Percentiles rank a stretch among this genome's conserved stretches.
These are phyloP conservation scores for Morpho deidamia DNA, from an alignment of 2,888 invertebrate species.

Conservation along the genomic window DNA sequence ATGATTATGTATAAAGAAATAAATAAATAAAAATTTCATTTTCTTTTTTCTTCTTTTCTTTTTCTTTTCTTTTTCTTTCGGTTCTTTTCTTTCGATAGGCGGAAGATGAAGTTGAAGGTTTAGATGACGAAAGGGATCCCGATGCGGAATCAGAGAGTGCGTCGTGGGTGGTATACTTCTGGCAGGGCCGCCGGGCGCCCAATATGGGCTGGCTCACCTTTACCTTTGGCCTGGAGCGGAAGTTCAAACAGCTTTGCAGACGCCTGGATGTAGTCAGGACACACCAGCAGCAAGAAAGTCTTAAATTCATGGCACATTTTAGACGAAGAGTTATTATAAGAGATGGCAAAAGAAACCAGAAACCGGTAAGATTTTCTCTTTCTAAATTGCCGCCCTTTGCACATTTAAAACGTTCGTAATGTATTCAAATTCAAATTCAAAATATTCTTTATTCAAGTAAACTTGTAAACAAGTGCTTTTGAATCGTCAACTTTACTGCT, in stretches of 20 bases:
- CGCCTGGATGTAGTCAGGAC: conserved; percentile 92
- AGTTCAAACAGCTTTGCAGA: conserved; percentile 65
- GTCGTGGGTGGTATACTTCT: conserved; percentile 98
- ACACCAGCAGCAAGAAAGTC: conserved; percentile 98
- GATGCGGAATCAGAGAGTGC: conserved; percentile 77
- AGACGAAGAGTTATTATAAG: conserved; percentile 94
- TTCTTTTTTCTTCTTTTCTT: no score
- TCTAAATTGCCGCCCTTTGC: no score
- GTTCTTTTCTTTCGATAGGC: conserved; percentile 34
- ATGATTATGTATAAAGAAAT: no score
- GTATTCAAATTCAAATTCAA: no score
- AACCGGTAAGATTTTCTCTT: conserved; percentile 39
- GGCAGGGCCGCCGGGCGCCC: conserved; percentile 98
- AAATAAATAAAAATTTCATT: no score
- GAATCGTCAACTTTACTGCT: no score
- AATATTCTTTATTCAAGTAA: no score
- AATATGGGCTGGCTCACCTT: conserved; percentile 99
- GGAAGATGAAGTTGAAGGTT: conserved; percentile 71
- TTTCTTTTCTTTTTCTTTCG: no score
- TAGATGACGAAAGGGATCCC: conserved; percentile 41
- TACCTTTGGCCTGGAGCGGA: conserved; percentile 89
- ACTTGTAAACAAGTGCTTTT: no score
- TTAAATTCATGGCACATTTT: conserved; percentile 99
- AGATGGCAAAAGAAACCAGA: conserved; percentile 86
- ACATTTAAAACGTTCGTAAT: no score